Percentiles rank a stretch among this genome's conserved stretches.
These are phyloP conservation scores for Oreotragus oreotragus DNA, from an alignment of 2,113 vertebrate genomes.

Conservation along the genomic window DNA sequence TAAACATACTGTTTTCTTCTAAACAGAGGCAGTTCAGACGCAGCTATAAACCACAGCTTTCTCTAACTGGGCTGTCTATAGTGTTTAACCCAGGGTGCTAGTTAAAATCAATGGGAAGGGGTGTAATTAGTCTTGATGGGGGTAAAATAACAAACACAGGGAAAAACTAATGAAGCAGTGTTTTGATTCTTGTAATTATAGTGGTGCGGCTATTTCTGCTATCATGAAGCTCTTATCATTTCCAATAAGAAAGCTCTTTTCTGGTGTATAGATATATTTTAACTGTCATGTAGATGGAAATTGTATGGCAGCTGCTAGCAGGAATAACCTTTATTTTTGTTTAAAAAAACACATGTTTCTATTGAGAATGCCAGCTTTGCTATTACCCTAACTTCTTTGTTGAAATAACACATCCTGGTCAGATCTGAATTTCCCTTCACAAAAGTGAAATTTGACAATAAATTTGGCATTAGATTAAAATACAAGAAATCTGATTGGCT, in stretches of 20 bases:
- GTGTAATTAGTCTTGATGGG: constrained; percentile 25
- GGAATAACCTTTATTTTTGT: constrained; percentile 12
- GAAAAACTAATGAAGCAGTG: constrained; percentile 22
- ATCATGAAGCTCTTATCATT: background rate
- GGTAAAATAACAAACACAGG: constrained; percentile 25
- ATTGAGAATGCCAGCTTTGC: background rate
- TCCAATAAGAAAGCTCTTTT: background rate
- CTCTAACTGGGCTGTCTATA: background rate
- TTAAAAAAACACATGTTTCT: background rate
- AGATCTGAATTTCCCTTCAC: background rate
- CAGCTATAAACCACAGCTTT: background rate
- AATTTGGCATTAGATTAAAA: background rate
- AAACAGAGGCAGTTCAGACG: background rate
- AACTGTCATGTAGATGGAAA: background rate
- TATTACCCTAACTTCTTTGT: background rate
- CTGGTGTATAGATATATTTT: background rate
- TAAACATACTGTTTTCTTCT: background rate
- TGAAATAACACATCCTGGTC: background rate
- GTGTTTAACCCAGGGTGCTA: background rate
- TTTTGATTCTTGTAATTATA: constrained; percentile 59
- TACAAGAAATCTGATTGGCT: background rate
- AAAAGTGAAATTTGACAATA: background rate
- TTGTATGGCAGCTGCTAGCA: background rate
- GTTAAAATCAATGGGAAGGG: constrained; percentile 25
- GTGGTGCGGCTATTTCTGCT: background rate